Conservation (phyloP, 2,888 invertebrate genomes). For the Beris morrisii region DNA sequence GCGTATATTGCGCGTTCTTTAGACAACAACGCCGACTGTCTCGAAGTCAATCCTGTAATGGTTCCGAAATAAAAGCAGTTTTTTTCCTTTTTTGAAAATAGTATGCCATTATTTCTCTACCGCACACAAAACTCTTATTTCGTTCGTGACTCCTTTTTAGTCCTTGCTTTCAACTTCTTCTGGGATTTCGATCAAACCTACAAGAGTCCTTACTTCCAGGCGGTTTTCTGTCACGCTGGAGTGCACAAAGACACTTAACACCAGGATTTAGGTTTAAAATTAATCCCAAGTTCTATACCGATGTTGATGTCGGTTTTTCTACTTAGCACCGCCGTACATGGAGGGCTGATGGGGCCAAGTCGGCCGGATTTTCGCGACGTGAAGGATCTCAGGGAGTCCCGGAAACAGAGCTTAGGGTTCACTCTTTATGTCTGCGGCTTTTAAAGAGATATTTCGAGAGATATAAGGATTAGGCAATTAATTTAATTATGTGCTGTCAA, state of each 20-base stretch:
- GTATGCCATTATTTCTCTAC: constrained; percentile 11
- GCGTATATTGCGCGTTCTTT: background rate
- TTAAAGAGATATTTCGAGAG: constrained; percentile 38
- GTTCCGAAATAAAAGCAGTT: constrained; percentile 15
- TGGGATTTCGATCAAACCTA: constrained; percentile 30
- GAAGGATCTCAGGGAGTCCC: constrained; percentile 7
- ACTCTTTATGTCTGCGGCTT: constrained; percentile 34
- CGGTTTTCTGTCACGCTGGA: constrained; percentile 38
- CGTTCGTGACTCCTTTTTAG: constrained; percentile 8
- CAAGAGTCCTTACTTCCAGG: constrained; percentile 38
- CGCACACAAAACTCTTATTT: constrained; percentile 21
- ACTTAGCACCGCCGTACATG: constrained; percentile 3
- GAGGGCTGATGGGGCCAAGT: background rate
- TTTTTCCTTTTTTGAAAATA: background rate
- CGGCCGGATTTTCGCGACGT: background rate
- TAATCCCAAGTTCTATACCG: constrained; percentile 35
- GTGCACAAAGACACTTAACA: constrained; percentile 41
- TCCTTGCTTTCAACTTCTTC: constrained; percentile 20
- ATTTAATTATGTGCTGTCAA: constrained; percentile 59
- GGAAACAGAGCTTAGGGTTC: constrained; percentile 10
- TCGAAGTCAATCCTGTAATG: constrained; percentile 18
- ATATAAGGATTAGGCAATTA: constrained; percentile 56
- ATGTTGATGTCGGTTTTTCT: constrained; percentile 23
- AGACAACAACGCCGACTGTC: background rate
- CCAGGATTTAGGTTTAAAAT: constrained; percentile 40